Percentiles rank a stretch among this genome's conserved stretches.
These are phyloP conservation scores for Pteronotus mesoamericanus DNA, from an alignment of 2,797 vertebrate genomes.

Conservation along the genomic window DNA sequence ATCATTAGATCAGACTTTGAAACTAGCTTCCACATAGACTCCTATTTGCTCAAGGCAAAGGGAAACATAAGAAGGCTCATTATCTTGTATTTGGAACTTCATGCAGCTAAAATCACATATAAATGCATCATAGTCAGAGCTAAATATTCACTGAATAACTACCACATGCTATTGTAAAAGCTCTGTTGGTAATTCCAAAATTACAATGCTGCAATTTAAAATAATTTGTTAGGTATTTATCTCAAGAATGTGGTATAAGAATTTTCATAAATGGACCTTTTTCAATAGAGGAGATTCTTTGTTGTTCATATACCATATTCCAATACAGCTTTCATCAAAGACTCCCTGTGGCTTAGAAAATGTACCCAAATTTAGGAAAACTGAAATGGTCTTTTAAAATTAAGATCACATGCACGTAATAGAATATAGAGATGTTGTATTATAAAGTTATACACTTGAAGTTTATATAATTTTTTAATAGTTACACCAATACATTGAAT, in stretches of 20 bases:
- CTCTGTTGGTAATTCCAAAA: background rate
- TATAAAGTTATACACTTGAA: background rate
- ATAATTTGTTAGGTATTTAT: background rate
- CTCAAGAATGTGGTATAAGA: background rate
- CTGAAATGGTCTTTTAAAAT: background rate
- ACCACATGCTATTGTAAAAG: background rate
- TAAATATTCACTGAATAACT: background rate
- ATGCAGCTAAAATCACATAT: background rate
- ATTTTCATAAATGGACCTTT: background rate
- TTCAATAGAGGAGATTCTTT: background rate
- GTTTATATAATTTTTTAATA: background rate
- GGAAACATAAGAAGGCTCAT: background rate
- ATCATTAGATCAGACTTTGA: background rate
- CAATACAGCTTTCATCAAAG: background rate
- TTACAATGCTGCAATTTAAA: background rate
- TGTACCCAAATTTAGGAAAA: background rate
- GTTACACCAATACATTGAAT: background rate
- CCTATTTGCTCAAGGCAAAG: constrained; percentile 27
- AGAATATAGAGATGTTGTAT: background rate
- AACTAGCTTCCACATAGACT: background rate
- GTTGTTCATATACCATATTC: background rate
- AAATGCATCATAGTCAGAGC: background rate
- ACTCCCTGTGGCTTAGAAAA: background rate
- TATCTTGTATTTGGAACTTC: constrained; percentile 21
- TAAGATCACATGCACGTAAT: background rate